Base-by-base conservation (phyloP, 2,113 vertebrate species). In the Sorex araneus region DNA sequence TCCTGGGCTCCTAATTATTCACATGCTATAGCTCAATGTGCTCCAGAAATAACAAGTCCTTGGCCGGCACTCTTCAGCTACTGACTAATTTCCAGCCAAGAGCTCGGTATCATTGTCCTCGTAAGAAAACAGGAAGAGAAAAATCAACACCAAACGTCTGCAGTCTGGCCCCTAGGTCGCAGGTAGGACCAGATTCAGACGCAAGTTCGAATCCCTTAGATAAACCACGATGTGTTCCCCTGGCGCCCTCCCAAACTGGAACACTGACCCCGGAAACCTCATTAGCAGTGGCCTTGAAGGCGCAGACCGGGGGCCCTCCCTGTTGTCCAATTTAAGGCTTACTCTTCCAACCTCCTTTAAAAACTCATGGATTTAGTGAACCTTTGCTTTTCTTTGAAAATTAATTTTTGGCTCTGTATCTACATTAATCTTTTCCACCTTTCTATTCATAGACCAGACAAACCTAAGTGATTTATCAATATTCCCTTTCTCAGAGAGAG, bases 31-130 rank as follows among this genome's bases (percentile, higher is more conserved):
- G 79, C 83, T 85, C 84, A 77, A 64, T 93, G 86, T 75, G 93
- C 87, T 97, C 94, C 91, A 96, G 95, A 97, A 98, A 94, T 84
- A 95, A 95, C 89, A 95, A 84, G 93, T 92, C 86, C 93, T 82
- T 89, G 82, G 91, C 93, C 78, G 94, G 70, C 79, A 87, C 87
- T 82, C 87, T 84, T 92, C 34, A 88, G 93, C 96, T 97, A 95
- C 84, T 76, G 87, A 95, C 69, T 89, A 92, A 95, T 85, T 92
- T 89, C 34, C 91, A 97, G 94, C 81, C 93, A 91, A 69, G 81
- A 71, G 89, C 71, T 57, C 67, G 32, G 83, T 77, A 95, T 87
- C 92, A 60, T 47, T 94, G 84, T 75, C 89, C 83, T 1, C 85
- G 90, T 71, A 96, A 96, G 74, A 95, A 97, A 70, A 36, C 83